Evolutionary conservation across 2,797 vertebrate species (phyloP).

Genomic region (Chelonia mydas): DNA sequence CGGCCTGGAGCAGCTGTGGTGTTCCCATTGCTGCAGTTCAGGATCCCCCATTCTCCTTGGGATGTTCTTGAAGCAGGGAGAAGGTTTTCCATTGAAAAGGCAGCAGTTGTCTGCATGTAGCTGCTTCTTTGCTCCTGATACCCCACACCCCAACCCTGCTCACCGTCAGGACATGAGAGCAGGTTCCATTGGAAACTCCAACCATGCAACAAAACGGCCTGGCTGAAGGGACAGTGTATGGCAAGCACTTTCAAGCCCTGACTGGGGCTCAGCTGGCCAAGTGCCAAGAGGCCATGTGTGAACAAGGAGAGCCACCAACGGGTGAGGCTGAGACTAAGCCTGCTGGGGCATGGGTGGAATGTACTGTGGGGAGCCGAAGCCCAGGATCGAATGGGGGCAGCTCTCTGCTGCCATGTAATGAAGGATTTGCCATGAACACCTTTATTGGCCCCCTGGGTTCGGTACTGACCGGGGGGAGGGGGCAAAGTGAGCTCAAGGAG

Average conservation of each 20-base stretch:
- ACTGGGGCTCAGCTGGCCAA: background rate
- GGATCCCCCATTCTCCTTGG: background rate
- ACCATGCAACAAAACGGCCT: background rate
- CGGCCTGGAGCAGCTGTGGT: background rate
- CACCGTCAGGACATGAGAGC: background rate
- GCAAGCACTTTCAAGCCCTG: background rate
- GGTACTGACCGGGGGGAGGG: background rate
- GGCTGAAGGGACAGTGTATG: background rate
- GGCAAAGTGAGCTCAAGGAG: no score
- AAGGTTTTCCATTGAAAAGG: background rate
- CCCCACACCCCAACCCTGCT: background rate
- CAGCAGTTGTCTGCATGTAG: accelerated
- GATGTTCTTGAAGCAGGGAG: background rate
- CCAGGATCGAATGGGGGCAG: background rate
- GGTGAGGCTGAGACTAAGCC: background rate
- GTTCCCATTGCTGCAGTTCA: background rate
- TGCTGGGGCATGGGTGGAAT: no score
- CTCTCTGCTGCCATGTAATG: background rate
- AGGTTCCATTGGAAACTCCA: background rate
- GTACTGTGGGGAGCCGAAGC: background rate
- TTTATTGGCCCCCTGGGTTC: background rate
- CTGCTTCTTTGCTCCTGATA: background rate
- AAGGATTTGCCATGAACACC: background rate
- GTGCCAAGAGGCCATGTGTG: background rate
- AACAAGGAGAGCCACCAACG: background rate